Base-by-base conservation (phyloP, 2,113 vertebrate species). In the Prunella fulvescens region DNA sequence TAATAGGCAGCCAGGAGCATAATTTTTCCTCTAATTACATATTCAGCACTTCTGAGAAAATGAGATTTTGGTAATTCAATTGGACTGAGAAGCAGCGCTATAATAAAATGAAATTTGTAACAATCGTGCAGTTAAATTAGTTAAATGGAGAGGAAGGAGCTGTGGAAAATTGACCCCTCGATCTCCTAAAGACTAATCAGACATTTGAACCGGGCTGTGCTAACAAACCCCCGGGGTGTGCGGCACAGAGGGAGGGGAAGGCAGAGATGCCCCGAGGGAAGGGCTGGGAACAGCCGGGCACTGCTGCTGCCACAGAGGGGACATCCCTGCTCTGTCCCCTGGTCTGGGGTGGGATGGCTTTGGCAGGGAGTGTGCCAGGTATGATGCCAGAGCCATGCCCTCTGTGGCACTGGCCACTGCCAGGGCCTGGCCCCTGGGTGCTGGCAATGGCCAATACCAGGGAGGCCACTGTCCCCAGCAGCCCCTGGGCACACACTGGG, bases 21-120 rank as follows among this genome's bases (percentile, higher is more conserved):
- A 91, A 97, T 97, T 97, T 97, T 97, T 96, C 96, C 97, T 98
- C 98, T 99, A 98, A 98, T 99, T 98, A 99, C 98, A 97, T 97
- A 97, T 98, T 98, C 98, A 98, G 98, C 98, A 98, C 98, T 99
- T 99, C 98, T 98, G 98, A 98, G 98, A 98, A 98, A 99, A 99
- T 98, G 94, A 98, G 98, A 98, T 99, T 98, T 98, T 98, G 98
- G 98, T 99, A 98, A 99, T 99, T 99, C 97, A 98, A 98, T 98
- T 98, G 97, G 98, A 98, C 98, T 97, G 98, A 98, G 98, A 98
- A 99, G 98, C 98, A 98, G 98, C 91, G 95, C 97, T 98, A 95
- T 98, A 98, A 98, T 98, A 98, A 98, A 98, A 98, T 98, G 97
- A 98, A 98, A 98, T 98, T 98, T 98, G 98, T 98, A 98, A 98